Evolutionary conservation across 2,888 invertebrate species (phyloP).

Genomic region (Neoscelio sp.): DNA sequence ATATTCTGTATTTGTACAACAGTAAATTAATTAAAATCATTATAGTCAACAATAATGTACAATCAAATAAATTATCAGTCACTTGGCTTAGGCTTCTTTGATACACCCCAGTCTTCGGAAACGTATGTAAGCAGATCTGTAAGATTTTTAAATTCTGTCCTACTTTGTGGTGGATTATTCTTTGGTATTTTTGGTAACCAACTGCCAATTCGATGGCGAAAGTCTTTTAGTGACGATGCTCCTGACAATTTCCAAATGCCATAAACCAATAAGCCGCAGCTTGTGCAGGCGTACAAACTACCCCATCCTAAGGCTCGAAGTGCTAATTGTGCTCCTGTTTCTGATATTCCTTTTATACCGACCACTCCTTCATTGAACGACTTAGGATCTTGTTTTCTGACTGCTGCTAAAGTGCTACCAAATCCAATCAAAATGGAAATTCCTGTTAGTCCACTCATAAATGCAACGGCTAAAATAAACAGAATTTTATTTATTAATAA

Average conservation of each 20-base stretch:
- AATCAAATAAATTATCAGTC: slow-evolving; percentile 37
- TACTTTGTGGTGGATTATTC: slow-evolving; percentile 90
- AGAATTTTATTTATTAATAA: background rate
- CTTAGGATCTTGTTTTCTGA: slow-evolving; percentile 91
- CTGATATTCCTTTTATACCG: slow-evolving; percentile 86
- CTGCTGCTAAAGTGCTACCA: slow-evolving; percentile 89
- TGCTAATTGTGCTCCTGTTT: slow-evolving; percentile 91
- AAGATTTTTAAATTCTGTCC: slow-evolving; percentile 94
- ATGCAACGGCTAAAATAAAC: slow-evolving; percentile 86
- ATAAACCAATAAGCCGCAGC: slow-evolving; percentile 92
- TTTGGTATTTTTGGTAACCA: slow-evolving; percentile 90
- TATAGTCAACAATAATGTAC: background rate
- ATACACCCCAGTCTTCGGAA: slow-evolving; percentile 78
- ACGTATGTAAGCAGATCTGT: slow-evolving; percentile 92
- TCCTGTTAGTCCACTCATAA: slow-evolving; percentile 89
- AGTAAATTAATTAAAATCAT: slow-evolving; percentile 1
- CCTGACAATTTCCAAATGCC: slow-evolving; percentile 95
- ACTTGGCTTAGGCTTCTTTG: slow-evolving; percentile 51
- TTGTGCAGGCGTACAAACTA: slow-evolving; percentile 93
- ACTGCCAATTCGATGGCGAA: slow-evolving; percentile 91
- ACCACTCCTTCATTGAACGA: slow-evolving; percentile 90
- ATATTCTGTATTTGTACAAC: slow-evolving; percentile 12
- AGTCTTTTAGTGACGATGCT: slow-evolving; percentile 93
- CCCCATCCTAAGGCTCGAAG: slow-evolving; percentile 94
- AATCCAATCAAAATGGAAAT: slow-evolving; percentile 93